Evolutionary conservation across 2,888 invertebrate species (phyloP), one percentile per base, ranked within the genome.

Genomic region (Philonicus albiceps): DNA sequence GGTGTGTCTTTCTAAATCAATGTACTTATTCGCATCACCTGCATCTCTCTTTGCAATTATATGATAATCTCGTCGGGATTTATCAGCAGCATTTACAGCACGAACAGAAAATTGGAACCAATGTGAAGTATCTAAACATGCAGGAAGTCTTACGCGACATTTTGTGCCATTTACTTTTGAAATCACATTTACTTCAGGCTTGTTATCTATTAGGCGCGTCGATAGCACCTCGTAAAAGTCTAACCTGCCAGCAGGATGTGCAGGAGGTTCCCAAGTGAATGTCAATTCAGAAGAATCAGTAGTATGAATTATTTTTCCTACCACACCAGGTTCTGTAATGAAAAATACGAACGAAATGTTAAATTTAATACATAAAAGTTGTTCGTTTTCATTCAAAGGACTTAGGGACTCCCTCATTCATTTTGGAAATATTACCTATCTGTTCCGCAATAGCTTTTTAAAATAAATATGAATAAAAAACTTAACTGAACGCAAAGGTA

Each of bases 171-270:
- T 85, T 16, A 90, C 88, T 11, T 88, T 88, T 53, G 90, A 91
- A 22, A 89, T 88, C 8, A 88, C 88, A 31, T 78, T 64, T 13
- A 75, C 34, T 31, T 85, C 74, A n/a, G 37, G 40, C 13, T 43
- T 43, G 31, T 40, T 86, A 37, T 76, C 40, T 31, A 86, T 87
- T 4, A 83, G 22, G 4, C 86, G 74, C 8, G 55, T 55, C 27
- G 87, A 86, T 83, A 85, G 84, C 2, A 95, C 91, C 91, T 95
- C 93, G 89, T 95, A 95, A 75, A 91, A 92, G 88, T 94, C 94
- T 0, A 95, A 90, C 22, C 93, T 93, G 2, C 95, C 95, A 8
- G 94, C 94, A 30, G 93, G 92, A 73, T 90, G 90, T 22, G 89
- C 88, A 5, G 95, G 95, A 73, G 90, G 90, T 3, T 91, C 89